Percentiles rank a stretch among this genome's conserved stretches.
Conservation (phyloP, 1,140 invertebrate species). For the Drosophila eugracilis region DNA sequence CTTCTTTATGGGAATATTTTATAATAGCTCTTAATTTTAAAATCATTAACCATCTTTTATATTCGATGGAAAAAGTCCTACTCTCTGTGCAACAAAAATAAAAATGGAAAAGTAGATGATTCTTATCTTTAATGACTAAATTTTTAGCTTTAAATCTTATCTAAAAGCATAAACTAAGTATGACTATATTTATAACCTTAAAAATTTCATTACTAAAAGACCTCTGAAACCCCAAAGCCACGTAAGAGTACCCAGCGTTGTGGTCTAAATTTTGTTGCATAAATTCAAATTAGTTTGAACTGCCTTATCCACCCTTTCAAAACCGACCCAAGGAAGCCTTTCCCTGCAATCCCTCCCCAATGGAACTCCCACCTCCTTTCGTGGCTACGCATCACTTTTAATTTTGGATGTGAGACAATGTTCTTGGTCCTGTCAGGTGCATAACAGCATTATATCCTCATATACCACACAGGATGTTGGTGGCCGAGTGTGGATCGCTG, state of each 20-base stretch:
- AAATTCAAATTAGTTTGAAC: constrained; percentile 75
- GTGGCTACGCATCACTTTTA: constrained; percentile 71
- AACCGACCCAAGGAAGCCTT: not conserved
- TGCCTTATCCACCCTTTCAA: constrained; percentile 2
- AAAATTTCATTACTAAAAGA: too few species aligned
- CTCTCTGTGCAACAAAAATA: too few species aligned
- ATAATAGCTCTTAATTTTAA: too few species aligned
- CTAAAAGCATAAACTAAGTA: too few species aligned
- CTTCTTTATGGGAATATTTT: too few species aligned
- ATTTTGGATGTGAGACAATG: constrained; percentile 72
- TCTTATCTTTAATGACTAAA: too few species aligned
- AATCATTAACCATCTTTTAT: too few species aligned
- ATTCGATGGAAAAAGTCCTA: too few species aligned
- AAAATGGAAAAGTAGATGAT: too few species aligned
- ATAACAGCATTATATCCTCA: constrained; percentile 56
- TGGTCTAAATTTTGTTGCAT: constrained; percentile 44
- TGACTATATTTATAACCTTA: too few species aligned
- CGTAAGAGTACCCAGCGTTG: constrained; percentile 4
- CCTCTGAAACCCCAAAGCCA: too few species aligned
- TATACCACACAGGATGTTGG: constrained; percentile 13
- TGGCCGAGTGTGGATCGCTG: constrained; percentile 22
- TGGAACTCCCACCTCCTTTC: not conserved
- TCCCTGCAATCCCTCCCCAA: not conserved
- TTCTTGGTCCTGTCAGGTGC: constrained; percentile 66
- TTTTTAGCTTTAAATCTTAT: too few species aligned